Evolutionary conservation across 2,888 invertebrate species (phyloP), one percentile per base, ranked within the genome.

Genomic region (Eupithecia tripunctaria): DNA sequence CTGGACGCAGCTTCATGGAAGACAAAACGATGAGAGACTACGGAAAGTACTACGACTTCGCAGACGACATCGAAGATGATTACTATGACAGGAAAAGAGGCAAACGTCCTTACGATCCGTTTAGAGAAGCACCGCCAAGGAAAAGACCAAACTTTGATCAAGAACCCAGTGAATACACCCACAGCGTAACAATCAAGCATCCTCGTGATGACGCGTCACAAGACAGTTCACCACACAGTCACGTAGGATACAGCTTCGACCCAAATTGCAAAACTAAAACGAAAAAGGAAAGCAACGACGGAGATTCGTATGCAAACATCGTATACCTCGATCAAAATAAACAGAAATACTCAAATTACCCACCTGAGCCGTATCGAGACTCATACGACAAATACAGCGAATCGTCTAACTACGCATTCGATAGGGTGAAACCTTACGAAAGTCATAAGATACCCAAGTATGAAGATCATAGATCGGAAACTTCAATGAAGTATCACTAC

Each of bases 211-310:
- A 90, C 67, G 77, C 79, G 62, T 83, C 82, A 10, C 76, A 82
- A 41, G 86, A 87, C 70, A 84, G 84, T 47, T 88, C 89, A 62
- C 85, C 91, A 18, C 87, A 90, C 75, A 89, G 90, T 81, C 91
- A 92, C 81, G 84, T 89, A 68, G 92, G 92, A 38, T 88, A 90
- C 74, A 86, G 83, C 79, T 87, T 85, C 74, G 92, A 93, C 77
- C 90, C 91, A 41, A 89, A 92, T 83, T 92, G 92, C 78, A 91
- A 92, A 86, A 89, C 86, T 14, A 93, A 92, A 84, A 86, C 88
- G 71, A 91, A 88, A 82, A 89, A 88, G 78, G 89, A 88, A 83
- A 85, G 81, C 67, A 76, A 84, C 67, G 82, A 83, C 66, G 80
- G 77, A 80, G 85, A 84, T 81, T 82, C 83, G 71, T 89, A 89